These are phyloP conservation scores for Thomomys bottae DNA, from an alignment of 2,113 vertebrate genomes.

Conservation along the genomic window DNA sequence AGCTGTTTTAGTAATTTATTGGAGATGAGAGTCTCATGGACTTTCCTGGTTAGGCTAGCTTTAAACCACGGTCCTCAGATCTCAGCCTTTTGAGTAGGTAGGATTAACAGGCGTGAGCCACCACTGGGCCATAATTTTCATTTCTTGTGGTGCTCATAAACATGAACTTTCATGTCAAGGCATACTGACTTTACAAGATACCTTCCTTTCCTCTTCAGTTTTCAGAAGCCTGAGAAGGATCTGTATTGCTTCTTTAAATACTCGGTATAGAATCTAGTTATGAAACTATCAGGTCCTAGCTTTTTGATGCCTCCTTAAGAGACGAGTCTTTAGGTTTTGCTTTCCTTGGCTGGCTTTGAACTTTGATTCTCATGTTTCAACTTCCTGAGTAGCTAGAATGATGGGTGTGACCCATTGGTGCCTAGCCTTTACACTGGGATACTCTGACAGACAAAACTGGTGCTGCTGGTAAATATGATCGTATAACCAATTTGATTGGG, in stretches of 20 bases:
- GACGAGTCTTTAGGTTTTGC: too few relatives aligned
- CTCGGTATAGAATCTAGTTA: not conserved
- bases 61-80: too few relatives aligned
- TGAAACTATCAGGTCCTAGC: not conserved
- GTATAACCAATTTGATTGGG: not conserved
- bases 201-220: not conserved
- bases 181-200: not conserved
- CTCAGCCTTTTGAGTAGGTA: too few relatives aligned
- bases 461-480: not conserved
- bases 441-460: not conserved
- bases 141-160: not conserved
- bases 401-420: too few relatives aligned
- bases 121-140: not conserved
- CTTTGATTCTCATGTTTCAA: too few relatives aligned
- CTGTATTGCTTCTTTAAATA: not conserved
- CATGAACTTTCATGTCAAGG: not conserved
- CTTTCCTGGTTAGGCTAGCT: too few relatives aligned
- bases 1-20: too few relatives aligned
- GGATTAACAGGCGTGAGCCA: not conserved
- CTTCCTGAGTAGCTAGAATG: not conserved
- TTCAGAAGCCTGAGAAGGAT: conserved; percentile 6
- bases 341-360: too few relatives aligned
- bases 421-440: not conserved
- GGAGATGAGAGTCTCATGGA: too few relatives aligned
- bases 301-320: not conserved